These are phyloP conservation scores for Hirtodrosophila cameraria DNA, from an alignment of 2,888 invertebrate species.

Conservation along the genomic window DNA sequence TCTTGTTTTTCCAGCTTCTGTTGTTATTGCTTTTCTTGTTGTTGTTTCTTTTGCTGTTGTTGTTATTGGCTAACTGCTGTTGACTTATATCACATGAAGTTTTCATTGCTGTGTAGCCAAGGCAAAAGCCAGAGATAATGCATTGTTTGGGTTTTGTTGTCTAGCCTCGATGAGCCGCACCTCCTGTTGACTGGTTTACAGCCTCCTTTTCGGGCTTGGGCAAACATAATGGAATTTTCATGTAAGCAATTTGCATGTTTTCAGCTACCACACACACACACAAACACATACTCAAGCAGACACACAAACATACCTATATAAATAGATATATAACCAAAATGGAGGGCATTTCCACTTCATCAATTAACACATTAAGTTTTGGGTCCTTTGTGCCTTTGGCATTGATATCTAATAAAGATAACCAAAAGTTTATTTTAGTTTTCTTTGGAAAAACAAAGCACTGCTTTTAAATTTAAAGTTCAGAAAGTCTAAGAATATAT, in stretches of 20 bases:
- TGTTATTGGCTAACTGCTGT: constrained; percentile 66
- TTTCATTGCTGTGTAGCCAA: constrained; percentile 40
- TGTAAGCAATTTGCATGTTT: constrained; percentile 77
- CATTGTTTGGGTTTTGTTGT: constrained; percentile 68
- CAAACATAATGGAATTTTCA: constrained; percentile 75
- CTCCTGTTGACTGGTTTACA: constrained; percentile 41
- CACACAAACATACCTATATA: neutral
- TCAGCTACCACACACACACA: constrained; percentile 35
- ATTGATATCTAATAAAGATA: constrained; percentile 49
- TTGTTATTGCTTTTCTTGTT: constrained; percentile 49
- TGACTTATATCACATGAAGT: constrained; percentile 72
- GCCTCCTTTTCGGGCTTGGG: constrained; percentile 47
- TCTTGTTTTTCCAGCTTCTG: too few relatives aligned
- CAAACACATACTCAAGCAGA: neutral
- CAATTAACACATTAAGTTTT: constrained; percentile 68
- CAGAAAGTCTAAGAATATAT: too few relatives aligned
- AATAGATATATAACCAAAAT: neutral
- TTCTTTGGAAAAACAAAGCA: too few relatives aligned
- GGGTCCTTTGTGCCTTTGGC: constrained; percentile 29
- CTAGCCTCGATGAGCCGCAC: too few relatives aligned
- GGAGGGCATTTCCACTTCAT: constrained; percentile 40
- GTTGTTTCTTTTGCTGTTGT: constrained; percentile 10
- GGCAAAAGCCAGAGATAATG: constrained; percentile 58
- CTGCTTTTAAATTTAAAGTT: too few relatives aligned
- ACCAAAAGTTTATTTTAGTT: constrained; percentile 7